These are phyloP conservation scores for Acromyrmex charruanus DNA, from an alignment of 1,140 invertebrate species.

Conservation along the genomic window DNA sequence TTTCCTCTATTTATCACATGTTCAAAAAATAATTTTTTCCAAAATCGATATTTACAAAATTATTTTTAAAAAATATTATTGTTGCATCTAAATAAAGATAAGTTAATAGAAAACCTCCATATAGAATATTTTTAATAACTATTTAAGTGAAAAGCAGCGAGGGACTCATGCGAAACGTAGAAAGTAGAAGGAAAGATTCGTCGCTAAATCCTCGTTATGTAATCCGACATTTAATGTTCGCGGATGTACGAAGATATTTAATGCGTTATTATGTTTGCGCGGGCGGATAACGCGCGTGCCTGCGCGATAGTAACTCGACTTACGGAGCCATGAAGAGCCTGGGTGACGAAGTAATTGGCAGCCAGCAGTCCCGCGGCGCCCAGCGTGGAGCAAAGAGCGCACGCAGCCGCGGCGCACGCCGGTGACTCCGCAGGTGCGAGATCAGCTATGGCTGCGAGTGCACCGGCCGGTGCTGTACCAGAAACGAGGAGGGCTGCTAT, in stretches of 20 bases:
- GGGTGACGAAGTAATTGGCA: slow-evolving; percentile 88
- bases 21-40: no score
- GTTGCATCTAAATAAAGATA: no score
- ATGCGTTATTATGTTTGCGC: slow-evolving; percentile 38
- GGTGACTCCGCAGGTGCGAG: slow-evolving; percentile 87
- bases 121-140: background rate
- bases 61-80: no score
- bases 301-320: slow-evolving; percentile 72
- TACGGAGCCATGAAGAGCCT: slow-evolving; percentile 88
- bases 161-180: background rate
- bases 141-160: background rate
- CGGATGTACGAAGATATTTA: slow-evolving; percentile 2
- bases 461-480: slow-evolving; percentile 88
- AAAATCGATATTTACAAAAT: no score
- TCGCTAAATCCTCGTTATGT: slow-evolving; percentile 9
- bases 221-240: background rate
- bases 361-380: slow-evolving; percentile 87
- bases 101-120: no score
- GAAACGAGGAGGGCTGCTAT: slow-evolving; percentile 88
- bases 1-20: no score
- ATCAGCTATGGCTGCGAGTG: slow-evolving; percentile 87
- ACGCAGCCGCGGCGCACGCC: slow-evolving; percentile 87
- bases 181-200: slow-evolving; percentile 8
- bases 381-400: slow-evolving; percentile 88
- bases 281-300: background rate